Evolutionary conservation across 2,113 vertebrate species (phyloP), one percentile per base, ranked within the genome.

Genomic region (Pseudopodoces humilis): DNA sequence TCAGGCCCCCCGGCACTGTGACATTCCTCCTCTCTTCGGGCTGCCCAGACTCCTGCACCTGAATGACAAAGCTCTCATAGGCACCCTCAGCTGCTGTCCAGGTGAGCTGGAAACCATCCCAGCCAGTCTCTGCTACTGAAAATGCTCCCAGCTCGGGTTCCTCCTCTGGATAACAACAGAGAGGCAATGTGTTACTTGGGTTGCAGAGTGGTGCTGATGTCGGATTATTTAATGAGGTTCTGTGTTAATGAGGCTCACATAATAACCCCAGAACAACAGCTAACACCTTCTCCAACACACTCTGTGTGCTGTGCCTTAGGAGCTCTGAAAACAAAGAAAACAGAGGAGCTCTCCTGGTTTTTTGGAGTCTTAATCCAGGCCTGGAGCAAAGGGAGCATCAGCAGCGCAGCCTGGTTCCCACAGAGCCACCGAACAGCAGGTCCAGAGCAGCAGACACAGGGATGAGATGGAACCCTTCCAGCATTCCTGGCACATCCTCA

Each of bases 31-130:
- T 93, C 33, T 97, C 97, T 30, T 97, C 93, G 0, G 97, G 2
- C 62, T 94, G 77, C 98, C 98, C 98, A 10, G 97, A 49, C 58
- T 99, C 98, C 52, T 97, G 98, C 94, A 99, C 98, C 98, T 99
- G 98, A 86, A 99, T 71, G 96, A 98, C 59, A 98, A 99, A 99
- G 93, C 60, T 97, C 64, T 99, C 98, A 96, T 98, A 99, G 75
- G 93, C 96, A 44, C 98, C 98, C 3, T 98, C 98, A 0, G 98
- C 97, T 41, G 98, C 97, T 4, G 97, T 98, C 99, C 99, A 99
- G 97, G 98, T 98, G 97, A 99, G 96, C 90, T 95, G 98, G 98
- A 99, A 98, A 97, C 98, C 98, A 95, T 99, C 98, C 98, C 99
- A 99, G 92, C 98, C 98, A 92, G 99, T 92, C 31, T 98, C 53